phyloP scores from a whole-genome alignment of 2,113 vertebrate genomes.

The Baryphthengus martii region DNA sequence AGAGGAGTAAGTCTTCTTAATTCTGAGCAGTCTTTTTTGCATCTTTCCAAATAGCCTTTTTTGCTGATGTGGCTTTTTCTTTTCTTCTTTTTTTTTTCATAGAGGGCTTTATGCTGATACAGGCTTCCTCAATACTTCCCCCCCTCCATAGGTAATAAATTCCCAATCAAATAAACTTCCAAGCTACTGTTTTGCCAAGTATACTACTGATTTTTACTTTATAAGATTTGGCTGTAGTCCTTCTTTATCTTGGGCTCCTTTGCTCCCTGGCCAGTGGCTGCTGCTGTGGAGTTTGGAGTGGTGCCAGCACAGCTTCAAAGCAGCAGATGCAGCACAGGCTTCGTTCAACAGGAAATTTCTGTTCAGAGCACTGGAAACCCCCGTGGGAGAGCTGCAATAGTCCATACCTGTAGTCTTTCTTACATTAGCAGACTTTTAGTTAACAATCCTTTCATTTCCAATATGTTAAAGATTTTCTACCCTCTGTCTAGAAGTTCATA shows the following conservation, averaged over 20 bases:
- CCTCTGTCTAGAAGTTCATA: background rate
- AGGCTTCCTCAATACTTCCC: background rate
- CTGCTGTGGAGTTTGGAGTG: background rate
- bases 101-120: background rate
- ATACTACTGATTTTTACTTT: background rate
- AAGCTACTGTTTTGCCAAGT: background rate
- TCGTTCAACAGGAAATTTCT: background rate
- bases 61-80: background rate
- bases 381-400: background rate
- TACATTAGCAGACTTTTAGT: background rate
- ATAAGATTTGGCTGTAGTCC: background rate
- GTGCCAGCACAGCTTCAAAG: slow-evolving; percentile 29
- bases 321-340: background rate
- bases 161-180: background rate
- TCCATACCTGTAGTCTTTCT: background rate
- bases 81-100: background rate
- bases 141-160: background rate
- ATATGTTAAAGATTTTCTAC: background rate
- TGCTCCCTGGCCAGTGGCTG: background rate
- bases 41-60: background rate
- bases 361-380: background rate
- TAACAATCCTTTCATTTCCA: background rate
- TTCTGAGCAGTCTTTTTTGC: background rate
- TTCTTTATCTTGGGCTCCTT: background rate
- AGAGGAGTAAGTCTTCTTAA: background rate